A percentile compares a stretch with the other conserved stretches of the same genome.
phyloP scores from a whole-genome alignment of 2,797 vertebrate genomes.

The Myotis daubentonii region DNA sequence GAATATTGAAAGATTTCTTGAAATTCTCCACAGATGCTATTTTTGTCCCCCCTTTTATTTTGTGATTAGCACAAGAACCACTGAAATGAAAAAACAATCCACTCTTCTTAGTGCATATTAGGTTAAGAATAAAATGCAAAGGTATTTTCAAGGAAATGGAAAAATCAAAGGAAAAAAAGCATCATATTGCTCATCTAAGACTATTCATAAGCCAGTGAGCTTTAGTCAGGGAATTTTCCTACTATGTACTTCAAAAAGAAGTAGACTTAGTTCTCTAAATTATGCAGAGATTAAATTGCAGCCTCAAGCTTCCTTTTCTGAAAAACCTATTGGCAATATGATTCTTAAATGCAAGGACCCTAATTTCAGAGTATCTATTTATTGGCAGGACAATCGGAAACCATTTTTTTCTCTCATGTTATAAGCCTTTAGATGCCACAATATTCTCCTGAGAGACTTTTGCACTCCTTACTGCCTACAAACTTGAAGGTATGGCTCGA shows the following conservation, averaged over 20 bases:
- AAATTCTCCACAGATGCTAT: background rate
- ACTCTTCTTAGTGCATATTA: background rate
- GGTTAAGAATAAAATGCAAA: slow-evolving; percentile 11
- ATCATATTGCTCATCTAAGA: slow-evolving; percentile 39
- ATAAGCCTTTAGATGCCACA: background rate
- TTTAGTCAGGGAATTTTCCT: slow-evolving; percentile 58
- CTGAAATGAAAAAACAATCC: background rate
- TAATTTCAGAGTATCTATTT: background rate
- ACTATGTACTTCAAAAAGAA: background rate
- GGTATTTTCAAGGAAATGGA: slow-evolving; percentile 18
- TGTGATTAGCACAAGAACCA: background rate
- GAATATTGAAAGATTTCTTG: background rate
- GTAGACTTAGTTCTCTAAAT: slow-evolving; percentile 40
- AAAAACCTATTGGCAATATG: background rate
- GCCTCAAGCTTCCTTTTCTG: background rate
- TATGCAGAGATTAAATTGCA: background rate
- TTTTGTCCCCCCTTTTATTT: background rate
- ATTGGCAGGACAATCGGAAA: background rate
- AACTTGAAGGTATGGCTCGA: background rate
- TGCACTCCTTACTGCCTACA: background rate
- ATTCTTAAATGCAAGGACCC: background rate
- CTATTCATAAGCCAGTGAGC: background rate
- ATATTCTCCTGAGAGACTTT: background rate
- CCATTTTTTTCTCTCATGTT: background rate
- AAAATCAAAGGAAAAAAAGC: slow-evolving; percentile 30